Evolutionary conservation across 2,113 vertebrate species (phyloP).

Genomic region (Mungos mungo): DNA sequence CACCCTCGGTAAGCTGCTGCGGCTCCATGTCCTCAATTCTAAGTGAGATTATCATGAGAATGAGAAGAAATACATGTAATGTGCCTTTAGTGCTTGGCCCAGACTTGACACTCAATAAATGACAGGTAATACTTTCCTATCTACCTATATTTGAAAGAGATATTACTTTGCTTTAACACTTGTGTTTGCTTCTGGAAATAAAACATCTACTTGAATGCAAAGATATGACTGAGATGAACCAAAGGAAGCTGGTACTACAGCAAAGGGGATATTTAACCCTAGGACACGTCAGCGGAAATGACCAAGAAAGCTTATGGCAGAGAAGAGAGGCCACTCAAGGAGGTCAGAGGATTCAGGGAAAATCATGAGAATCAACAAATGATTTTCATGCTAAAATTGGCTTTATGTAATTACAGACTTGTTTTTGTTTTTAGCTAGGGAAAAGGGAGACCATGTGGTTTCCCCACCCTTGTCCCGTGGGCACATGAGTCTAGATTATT

Average conservation of each 20-base stretch:
- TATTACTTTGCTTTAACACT: background rate
- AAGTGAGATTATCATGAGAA: background rate
- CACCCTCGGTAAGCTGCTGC: background rate
- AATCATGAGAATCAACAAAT: constrained; percentile 70
- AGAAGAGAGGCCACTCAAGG: background rate
- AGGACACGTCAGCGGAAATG: background rate
- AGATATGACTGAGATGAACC: background rate
- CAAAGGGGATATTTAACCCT: background rate
- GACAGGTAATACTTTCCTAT: background rate
- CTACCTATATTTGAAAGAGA: background rate
- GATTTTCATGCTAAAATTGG: background rate
- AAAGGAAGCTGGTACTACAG: background rate
- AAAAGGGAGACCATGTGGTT: background rate
- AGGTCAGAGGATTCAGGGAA: constrained; percentile 54
- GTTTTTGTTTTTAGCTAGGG: background rate
- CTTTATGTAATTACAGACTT: background rate
- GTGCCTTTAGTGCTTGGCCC: background rate
- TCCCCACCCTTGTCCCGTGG: background rate
- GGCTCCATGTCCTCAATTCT: background rate
- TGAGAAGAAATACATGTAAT: background rate
- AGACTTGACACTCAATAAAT: background rate
- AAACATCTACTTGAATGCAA: background rate
- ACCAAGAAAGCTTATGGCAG: background rate
- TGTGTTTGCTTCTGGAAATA: constrained; percentile 14
- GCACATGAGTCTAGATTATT: background rate